Evolutionary conservation across 2,888 invertebrate species (phyloP), one percentile per base, ranked within the genome.

Genomic region (Lissocephala sabroskyi): DNA sequence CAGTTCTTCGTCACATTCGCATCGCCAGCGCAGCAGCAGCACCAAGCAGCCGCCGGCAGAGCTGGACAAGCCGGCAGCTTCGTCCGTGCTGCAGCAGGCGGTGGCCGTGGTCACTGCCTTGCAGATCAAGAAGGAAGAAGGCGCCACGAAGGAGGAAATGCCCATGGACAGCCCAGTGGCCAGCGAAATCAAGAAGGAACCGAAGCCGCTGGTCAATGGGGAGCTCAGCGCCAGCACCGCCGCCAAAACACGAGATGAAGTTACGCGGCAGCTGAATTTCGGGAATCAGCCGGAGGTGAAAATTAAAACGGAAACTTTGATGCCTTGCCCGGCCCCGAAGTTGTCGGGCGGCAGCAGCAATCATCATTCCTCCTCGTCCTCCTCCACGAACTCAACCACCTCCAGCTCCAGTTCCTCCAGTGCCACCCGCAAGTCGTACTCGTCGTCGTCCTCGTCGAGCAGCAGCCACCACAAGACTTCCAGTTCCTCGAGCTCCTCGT

Each of bases 221-320:
- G 17, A 44, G 28, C 13, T 29, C 10, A 37, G 54, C 29, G 26
- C 45, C 48, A 14, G 29, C 10, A 37, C 53, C 29, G 26, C 45
- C 48, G 16, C 55, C 51, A 82, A 81, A 49, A 70, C 80, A 18
- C 81, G 82, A 4, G 81, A 82, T 2, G 83, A 84, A 46, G 81
- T 85, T 5, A 66, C 82, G 17, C 71, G 84, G 29, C 78, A 82
- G 26, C 57, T 85, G 13, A 75, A 78, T 62, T 85, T 85, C 33
- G 71, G 52, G 9, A 53, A 43, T 14, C 49, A 9, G 5, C 45
- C 49, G 16, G 37, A 47, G 39, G 35, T 37, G 11, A 50, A 45
- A 16, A 7, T 45, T 2, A 48, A 45, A 23, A 66, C 58, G 51
- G 45, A 46, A 61, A 18, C 39, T 36, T 61, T 77, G 30, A 80